phyloP scores from a whole-genome alignment of 2,888 invertebrate species.

The Oconnorella tubifera region DNA sequence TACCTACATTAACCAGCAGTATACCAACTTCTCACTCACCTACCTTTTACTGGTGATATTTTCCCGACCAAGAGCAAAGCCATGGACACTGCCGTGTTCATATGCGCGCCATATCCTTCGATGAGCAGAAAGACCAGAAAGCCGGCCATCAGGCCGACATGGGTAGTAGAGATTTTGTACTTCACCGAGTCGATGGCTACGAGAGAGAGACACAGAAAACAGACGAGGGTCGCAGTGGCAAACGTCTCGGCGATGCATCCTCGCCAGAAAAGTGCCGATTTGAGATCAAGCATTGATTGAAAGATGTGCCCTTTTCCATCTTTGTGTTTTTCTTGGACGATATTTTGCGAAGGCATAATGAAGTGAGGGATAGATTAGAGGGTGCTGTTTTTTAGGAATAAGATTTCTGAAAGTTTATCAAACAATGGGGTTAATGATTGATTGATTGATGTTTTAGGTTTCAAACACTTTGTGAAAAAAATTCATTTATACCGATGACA shows the following conservation, averaged over 20 bases:
- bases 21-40: too few relatives aligned
- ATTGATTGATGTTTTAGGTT: too few relatives aligned
- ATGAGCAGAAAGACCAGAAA: constrained; percentile 15
- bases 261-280: constrained; percentile 14
- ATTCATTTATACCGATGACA: too few relatives aligned
- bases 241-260: constrained; percentile 7
- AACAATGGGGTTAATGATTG: too few relatives aligned
- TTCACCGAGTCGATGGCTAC: constrained; percentile 6
- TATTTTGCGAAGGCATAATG: too few relatives aligned
- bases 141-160: constrained; percentile 18
- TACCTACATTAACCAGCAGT: too few relatives aligned
- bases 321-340: too few relatives aligned
- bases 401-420: too few relatives aligned
- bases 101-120: constrained; percentile 10
- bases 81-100: constrained; percentile 7
- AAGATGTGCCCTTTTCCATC: too few relatives aligned
- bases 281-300: constrained; percentile 10
- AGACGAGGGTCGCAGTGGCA: constrained; percentile 8
- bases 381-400: too few relatives aligned
- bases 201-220: constrained; percentile 12
- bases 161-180: constrained; percentile 10
- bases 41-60: constrained; percentile 15
- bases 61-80: constrained; percentile 9
- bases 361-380: too few relatives aligned
- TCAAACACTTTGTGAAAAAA: too few relatives aligned